These are phyloP conservation scores for Vombatus ursinus DNA, from an alignment of 2,113 vertebrate genomes.

Conservation along the genomic window DNA sequence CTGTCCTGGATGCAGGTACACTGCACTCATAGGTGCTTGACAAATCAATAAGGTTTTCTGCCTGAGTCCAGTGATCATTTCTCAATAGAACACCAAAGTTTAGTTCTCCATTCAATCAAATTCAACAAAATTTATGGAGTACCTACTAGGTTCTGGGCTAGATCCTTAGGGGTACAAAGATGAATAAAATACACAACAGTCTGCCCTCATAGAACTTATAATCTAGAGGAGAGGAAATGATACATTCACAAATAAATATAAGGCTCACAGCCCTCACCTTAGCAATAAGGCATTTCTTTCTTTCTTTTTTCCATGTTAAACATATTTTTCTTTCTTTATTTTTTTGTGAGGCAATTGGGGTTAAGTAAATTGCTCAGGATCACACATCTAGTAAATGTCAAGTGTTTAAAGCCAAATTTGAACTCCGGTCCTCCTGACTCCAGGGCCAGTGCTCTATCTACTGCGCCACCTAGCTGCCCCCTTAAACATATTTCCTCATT, in stretches of 20 bases:
- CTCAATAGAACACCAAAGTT: background rate
- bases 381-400: no score
- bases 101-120: background rate
- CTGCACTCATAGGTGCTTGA: background rate
- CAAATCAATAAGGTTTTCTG: background rate
- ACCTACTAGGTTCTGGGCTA: background rate
- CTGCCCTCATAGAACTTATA: background rate
- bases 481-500: no score
- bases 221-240: background rate
- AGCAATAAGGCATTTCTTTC: background rate
- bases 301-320: no score
- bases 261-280: background rate
- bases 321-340: no score
- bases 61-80: background rate
- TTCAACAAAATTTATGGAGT: background rate
- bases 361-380: no score
- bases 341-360: no score
- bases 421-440: no score
- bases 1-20: background rate
- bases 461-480: no score
- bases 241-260: background rate
- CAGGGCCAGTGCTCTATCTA: no score
- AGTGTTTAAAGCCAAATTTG: no score
- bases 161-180: background rate
- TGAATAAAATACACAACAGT: background rate